Percentiles rank a stretch among this genome's conserved stretches.
Evolutionary conservation across 1,140 invertebrate genomes (phyloP).

Genomic region (Littorina saxatilis): DNA sequence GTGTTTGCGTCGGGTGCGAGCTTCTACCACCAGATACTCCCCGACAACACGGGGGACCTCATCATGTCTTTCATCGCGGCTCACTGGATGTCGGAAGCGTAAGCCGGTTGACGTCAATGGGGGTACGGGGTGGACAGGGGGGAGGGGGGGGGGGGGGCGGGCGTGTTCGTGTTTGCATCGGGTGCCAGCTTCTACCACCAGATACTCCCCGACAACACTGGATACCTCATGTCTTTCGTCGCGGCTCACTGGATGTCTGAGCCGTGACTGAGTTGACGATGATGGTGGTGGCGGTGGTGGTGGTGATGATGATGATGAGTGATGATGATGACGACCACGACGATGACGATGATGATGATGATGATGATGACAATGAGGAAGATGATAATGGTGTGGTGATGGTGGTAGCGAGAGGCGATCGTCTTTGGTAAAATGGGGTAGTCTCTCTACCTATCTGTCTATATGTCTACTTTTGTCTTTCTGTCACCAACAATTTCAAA

Average conservation of each 20-base stretch:
- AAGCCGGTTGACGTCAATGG: not conserved
- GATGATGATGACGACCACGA: too few species aligned
- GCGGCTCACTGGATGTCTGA: constrained; percentile 30
- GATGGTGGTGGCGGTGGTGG: not conserved
- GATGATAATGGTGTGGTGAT: too few species aligned
- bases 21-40: constrained; percentile 35
- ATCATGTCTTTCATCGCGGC: constrained; percentile 24
- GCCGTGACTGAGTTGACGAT: not conserved
- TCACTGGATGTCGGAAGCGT: constrained; percentile 33
- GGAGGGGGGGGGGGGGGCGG: constrained; percentile 2
- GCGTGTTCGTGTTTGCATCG: constrained; percentile 28
- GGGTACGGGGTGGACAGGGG: not conserved
- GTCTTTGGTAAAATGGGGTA: too few species aligned
- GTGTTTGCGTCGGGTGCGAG: constrained; percentile 28
- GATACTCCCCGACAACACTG: constrained; percentile 22
- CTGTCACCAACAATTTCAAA: too few species aligned
- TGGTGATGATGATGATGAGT: too few species aligned
- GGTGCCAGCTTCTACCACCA: constrained; percentile 34
- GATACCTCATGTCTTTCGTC: constrained; percentile 21
- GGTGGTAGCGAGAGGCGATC: too few species aligned
- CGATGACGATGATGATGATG: too few species aligned
- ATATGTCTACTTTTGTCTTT: too few species aligned
- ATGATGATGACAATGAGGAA: too few species aligned
- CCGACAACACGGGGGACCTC: constrained; percentile 8
- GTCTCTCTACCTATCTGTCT: not conserved